Evolutionary conservation across 2,113 vertebrate genomes (phyloP).

Genomic region (Capreolus pygargus): DNA sequence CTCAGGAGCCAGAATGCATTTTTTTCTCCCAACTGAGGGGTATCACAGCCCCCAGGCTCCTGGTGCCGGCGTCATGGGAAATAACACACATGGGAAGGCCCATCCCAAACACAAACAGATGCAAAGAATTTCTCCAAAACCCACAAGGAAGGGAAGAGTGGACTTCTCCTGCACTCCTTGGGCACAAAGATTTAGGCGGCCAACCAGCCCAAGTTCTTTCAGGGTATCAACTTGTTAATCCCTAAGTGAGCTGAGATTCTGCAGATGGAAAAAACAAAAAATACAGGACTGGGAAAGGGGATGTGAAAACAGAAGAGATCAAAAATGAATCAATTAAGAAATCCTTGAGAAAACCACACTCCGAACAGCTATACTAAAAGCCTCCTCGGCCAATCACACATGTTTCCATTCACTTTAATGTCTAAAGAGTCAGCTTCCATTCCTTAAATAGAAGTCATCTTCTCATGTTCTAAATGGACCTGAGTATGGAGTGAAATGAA

Average conservation of each 20-base stretch:
- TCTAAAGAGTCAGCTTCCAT: background rate
- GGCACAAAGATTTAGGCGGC: background rate
- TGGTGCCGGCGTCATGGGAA: rapidly evolving
- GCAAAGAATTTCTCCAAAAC: background rate
- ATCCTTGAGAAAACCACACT: background rate
- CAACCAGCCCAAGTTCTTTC: background rate
- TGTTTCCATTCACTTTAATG: background rate
- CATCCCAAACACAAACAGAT: background rate
- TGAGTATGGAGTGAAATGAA: background rate
- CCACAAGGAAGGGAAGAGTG: background rate
- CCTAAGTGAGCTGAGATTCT: background rate
- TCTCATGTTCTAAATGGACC: background rate
- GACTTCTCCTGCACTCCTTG: background rate
- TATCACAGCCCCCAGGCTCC: background rate
- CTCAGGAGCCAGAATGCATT: background rate
- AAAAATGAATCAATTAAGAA: background rate
- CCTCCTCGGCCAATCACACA: background rate
- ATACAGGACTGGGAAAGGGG: background rate
- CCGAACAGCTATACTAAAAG: rapidly evolving
- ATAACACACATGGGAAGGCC: background rate
- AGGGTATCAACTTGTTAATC: background rate
- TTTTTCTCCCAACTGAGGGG: background rate
- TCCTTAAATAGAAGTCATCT: background rate
- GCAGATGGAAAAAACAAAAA: background rate
- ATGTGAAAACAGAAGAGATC: background rate